These are phyloP conservation scores for Peromyscus nudipes DNA, from an alignment of 2,797 vertebrate species.

Conservation along the genomic window DNA sequence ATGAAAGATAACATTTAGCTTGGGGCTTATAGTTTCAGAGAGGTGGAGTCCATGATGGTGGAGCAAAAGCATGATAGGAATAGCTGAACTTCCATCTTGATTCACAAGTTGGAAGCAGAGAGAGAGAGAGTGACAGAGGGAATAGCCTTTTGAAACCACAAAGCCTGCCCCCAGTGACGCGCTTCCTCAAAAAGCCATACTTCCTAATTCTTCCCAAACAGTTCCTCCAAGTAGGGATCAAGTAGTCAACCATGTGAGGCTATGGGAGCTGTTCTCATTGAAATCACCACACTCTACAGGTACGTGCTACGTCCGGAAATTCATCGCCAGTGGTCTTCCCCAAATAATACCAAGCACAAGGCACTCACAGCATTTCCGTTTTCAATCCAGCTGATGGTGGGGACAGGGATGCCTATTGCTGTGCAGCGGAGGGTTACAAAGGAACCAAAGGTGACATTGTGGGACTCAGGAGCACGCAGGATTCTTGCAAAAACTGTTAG, in stretches of 20 bases:
- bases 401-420: slow-evolving; percentile 95
- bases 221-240: background rate
- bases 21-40: background rate
- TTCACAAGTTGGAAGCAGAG: background rate
- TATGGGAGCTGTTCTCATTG: background rate
- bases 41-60: background rate
- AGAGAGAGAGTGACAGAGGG: background rate
- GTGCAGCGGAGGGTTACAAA: slow-evolving; percentile 94
- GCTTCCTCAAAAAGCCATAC: background rate
- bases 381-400: slow-evolving; percentile 97
- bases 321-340: background rate
- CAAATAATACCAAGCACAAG: slow-evolving; percentile 21
- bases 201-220: background rate
- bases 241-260: background rate
- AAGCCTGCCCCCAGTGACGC: background rate
- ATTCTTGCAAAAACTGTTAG: slow-evolving; percentile 96
- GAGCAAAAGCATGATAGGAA: background rate
- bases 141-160: background rate
- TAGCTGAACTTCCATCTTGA: background rate
- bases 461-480: slow-evolving; percentile 95
- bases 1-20: background rate
- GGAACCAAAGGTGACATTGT: slow-evolving; percentile 94
- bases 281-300: background rate
- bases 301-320: background rate
- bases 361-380: slow-evolving; percentile 96